Conservation (phyloP, 37 sponge, comb jelly and placozoan genomes). For the Cladorhizidae sp. region DNA sequence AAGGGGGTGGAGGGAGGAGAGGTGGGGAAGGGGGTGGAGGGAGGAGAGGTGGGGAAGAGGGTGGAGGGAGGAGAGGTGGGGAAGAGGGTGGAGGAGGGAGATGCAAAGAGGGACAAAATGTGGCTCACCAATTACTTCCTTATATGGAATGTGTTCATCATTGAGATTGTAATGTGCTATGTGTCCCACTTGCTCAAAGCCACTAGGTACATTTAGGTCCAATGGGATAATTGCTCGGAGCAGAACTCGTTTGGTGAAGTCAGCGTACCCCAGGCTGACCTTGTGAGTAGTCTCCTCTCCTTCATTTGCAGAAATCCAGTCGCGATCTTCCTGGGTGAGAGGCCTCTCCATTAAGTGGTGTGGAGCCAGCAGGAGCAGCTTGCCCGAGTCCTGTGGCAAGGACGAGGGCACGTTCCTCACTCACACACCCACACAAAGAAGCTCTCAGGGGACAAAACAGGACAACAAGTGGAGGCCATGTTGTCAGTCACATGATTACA, state of each 20-base stretch:
- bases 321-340: constrained; percentile 30
- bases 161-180: constrained; percentile 95
- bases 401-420: too few relatives aligned
- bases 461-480: too few relatives aligned
- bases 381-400: constrained; percentile 1
- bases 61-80: too few relatives aligned
- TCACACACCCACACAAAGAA: too few relatives aligned
- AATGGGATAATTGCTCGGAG: constrained; percentile 70
- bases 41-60: too few relatives aligned
- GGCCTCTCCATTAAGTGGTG: constrained; percentile 6
- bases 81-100: too few relatives aligned
- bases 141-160: constrained; percentile 75
- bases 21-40: too few relatives aligned
- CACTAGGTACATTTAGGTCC: constrained; percentile 64
- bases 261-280: constrained; percentile 43
- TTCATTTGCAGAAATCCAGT: constrained; percentile 53
- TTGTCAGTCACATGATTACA: too few relatives aligned
- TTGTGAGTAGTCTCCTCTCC: constrained; percentile 34
- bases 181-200: constrained; percentile 94
- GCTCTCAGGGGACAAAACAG: too few relatives aligned
- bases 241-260: constrained; percentile 46
- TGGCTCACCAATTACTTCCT: constrained; percentile 84
- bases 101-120: neutral
- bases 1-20: too few relatives aligned
- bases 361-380: constrained; percentile 62